Percentiles rank a stretch among this genome's conserved stretches.
These are phyloP conservation scores for Erpobdella octoculata DNA, from an alignment of 2,888 invertebrate genomes.

Conservation along the genomic window DNA sequence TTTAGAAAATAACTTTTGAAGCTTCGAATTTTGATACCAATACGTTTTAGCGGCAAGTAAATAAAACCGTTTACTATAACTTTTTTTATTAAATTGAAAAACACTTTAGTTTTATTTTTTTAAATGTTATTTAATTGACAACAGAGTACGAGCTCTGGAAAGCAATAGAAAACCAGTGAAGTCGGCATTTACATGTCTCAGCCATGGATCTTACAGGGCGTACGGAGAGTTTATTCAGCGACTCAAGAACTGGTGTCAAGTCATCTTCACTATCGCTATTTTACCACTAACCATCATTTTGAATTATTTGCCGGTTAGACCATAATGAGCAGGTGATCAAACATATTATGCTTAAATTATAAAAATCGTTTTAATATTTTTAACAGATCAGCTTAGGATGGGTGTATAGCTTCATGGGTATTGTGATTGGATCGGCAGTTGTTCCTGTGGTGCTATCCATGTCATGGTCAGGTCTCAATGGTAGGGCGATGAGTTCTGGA, in stretches of 20 bases:
- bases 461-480: constrained; percentile 49
- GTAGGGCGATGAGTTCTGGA: constrained; percentile 47
- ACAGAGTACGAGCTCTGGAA: constrained; percentile 27
- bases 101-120: no score
- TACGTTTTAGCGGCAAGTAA: no score
- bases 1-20: no score
- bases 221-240: constrained; percentile 46
- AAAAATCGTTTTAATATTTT: neutral
- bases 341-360: no score
- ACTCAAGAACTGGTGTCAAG: constrained; percentile 49
- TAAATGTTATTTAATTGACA: no score
- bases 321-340: no score
- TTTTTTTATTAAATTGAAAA: neutral
- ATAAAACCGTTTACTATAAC: neutral
- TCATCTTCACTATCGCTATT: constrained; percentile 45
- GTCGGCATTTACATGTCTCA: constrained; percentile 44
- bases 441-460: constrained; percentile 49
- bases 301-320: constrained; percentile 41
- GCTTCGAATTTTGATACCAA: no score
- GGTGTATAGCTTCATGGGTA: constrained; percentile 52
- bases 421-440: constrained; percentile 51
- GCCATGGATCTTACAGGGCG: constrained; percentile 47
- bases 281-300: constrained; percentile 49
- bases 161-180: constrained; percentile 41
- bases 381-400: constrained; percentile 42